Evolutionary conservation across 2,113 vertebrate genomes (phyloP), one percentile per base, ranked within the genome.

Genomic region (Salvator merianae): DNA sequence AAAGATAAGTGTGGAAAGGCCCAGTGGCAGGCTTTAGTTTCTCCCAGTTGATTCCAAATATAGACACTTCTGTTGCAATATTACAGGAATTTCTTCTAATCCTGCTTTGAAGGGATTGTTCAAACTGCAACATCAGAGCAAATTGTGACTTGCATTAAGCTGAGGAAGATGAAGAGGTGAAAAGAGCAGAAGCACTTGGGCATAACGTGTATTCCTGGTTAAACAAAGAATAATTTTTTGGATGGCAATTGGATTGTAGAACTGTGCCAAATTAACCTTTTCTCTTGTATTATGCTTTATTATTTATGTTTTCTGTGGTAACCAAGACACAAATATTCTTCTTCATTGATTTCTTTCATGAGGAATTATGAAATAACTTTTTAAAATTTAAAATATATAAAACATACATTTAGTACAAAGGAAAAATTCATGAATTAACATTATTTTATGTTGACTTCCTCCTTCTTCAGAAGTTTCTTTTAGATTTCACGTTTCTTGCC

Each of bases 301-400:
- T 65, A 24, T 47, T 68, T 81, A 84, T 66, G 22, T 84, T 89
- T 84, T 89, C 79, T 62, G 75, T 84, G 38, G 1, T 62, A 81
- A 87, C 88, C 82, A 66, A 65, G 79, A 85, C 69, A 73, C 75
- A 66, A 84, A 47, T 88, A 86, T 89, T 85, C 65, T 74, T 86
- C 84, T 69, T 79, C 20, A 85, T 90, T 91, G 86, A 76, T 85
- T 90, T 80, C 2, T 93, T 93, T 90, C 69, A 84, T 87, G 14
- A 1, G 81, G 38, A 88, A 68, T 87, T 85, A 86, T 86, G 90
- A 92, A 92, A 91, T 92, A 95, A 95, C 89, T 79, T 93, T 90
- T n/a, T n/a, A n/a, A n/a, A n/a, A n/a, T n/a, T n/a, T n/a, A n/a
- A n/a, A n/a, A n/a, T n/a, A n/a, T n/a, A n/a, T n/a, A n/a, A n/a